These are phyloP conservation scores for Mesaphorura yosii DNA, from an alignment of 1,140 invertebrate genomes.

Conservation along the genomic window DNA sequence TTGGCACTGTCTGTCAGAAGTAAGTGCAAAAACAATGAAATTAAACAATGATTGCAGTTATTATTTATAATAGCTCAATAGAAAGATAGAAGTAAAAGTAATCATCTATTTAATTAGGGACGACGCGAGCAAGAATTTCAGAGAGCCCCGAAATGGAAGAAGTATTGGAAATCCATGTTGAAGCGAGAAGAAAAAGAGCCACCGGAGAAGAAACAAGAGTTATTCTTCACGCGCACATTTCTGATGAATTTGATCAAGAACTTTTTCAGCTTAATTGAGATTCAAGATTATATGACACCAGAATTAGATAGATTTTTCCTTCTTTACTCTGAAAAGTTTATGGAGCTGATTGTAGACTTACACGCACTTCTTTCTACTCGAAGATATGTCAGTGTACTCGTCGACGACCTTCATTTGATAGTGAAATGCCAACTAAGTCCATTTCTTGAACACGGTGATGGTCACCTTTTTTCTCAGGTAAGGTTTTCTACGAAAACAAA, in stretches of 20 bases:
- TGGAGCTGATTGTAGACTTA: slow-evolving; percentile 92
- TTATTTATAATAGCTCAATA: not conserved
- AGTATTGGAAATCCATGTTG: slow-evolving; percentile 80
- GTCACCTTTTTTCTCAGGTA: slow-evolving; percentile 82
- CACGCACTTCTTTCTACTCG: slow-evolving; percentile 88
- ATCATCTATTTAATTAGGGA: slow-evolving; percentile 36
- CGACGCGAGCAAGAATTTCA: slow-evolving; percentile 75
- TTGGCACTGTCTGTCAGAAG: slow-evolving; percentile 81
- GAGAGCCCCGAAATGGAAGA: slow-evolving; percentile 74
- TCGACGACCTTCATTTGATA: slow-evolving; percentile 90
- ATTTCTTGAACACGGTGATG: slow-evolving; percentile 63
- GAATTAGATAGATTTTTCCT: slow-evolving; percentile 48
- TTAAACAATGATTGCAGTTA: not conserved
- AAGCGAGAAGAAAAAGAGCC: slow-evolving; percentile 62
- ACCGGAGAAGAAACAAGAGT: slow-evolving; percentile 48
- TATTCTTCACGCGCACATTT: slow-evolving; percentile 76
- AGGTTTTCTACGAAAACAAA: slow-evolving; percentile 36
- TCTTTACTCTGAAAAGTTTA: slow-evolving; percentile 85
- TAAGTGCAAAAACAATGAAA: slow-evolving; percentile 34
- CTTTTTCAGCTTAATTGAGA: slow-evolving; percentile 71
- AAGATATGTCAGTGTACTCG: slow-evolving; percentile 89
- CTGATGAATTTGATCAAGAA: slow-evolving; percentile 78
- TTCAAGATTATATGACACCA: slow-evolving; percentile 36
- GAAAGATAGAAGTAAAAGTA: not conserved
- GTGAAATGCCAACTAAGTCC: slow-evolving; percentile 74